Evolutionary conservation across 2,113 vertebrate species (phyloP), one percentile per base, ranked within the genome.

Genomic region (Dipodomys ordii): DNA sequence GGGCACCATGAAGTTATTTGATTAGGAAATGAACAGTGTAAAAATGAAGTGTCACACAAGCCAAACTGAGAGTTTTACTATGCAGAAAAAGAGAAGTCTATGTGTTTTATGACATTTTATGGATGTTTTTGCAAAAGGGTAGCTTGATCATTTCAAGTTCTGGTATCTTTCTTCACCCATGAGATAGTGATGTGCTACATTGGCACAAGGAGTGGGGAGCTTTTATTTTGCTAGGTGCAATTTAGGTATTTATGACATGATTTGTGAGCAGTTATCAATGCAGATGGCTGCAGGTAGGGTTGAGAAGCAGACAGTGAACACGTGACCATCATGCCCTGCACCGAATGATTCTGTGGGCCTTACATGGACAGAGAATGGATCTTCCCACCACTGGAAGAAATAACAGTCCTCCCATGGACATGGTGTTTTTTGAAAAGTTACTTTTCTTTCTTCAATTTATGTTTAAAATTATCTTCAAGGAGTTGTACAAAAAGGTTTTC

Each of bases 1-100:
- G 13, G 72, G 64, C 87, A 71, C 25, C 69, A n/a, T 25, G 32
- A 82, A 82, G 90, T 86, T 35, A 49, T 86, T 93, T 81, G 35
- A 46, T 7, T 69, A 60, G 65, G 35, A 73, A 92, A 83, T 71
- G 46, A 86, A 23, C 30, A 77, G 3, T 65, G 20, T 19, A n/a
- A 39, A 5, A n/a, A 28, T n/a, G 30, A 89, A 89, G 16, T 5
- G 28, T 46, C 25, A 30, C 49, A 25, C 57, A 71, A 46, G 13
- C 49, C 27, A 57, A 68, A 69, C 30, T 23, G 77, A 57, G 20
- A 49, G n/a, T 80, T 46, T 16, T 30, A 46, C 72, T 27, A 20
- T 49, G 39, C n/a, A 57, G 39, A 71, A 44, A 91, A 80, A 67
- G 62, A 65, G 69, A 78, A 49, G 25, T 35, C n/a, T 30, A 20